phyloP scores from a whole-genome alignment of 1,140 invertebrate genomes.

The Aphis gossypii region DNA sequence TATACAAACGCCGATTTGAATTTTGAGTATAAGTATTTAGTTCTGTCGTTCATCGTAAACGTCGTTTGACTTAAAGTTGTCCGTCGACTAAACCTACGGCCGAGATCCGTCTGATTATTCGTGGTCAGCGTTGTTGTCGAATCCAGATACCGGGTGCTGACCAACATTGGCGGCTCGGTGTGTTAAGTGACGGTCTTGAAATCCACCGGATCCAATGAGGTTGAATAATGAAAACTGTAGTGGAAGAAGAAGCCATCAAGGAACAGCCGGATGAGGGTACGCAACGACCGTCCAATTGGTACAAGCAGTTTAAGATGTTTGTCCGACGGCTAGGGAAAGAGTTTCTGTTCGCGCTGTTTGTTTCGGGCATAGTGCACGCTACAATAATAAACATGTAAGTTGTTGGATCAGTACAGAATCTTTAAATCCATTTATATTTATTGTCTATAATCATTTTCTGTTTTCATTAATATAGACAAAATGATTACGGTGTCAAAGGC shows the following conservation, averaged over 20 bases:
- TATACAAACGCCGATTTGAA: neutral
- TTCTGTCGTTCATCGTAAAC: neutral
- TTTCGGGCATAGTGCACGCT: constrained; percentile 9
- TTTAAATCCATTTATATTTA: neutral
- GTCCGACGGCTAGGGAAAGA: constrained; percentile 35
- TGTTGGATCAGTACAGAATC: neutral
- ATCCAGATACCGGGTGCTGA: neutral
- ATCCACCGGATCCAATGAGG: constrained; percentile 29
- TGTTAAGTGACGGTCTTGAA: neutral
- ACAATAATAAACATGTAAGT: constrained; percentile 50
- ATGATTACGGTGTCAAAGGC: constrained; percentile 66
- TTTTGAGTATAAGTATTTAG: neutral
- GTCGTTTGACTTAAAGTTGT: neutral
- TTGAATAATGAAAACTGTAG: constrained; percentile 47
- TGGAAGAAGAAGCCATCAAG: constrained; percentile 28
- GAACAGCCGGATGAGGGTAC: neutral
- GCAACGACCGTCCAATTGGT: neutral
- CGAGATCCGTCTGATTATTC: neutral
- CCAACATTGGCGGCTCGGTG: neutral
- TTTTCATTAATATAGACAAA: constrained; percentile 9
- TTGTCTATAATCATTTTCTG: neutral
- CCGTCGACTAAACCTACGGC: neutral
- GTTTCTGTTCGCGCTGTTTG: constrained; percentile 2
- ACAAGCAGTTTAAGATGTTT: constrained; percentile 30
- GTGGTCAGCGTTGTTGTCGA: neutral